Conservation (phyloP, 2,888 invertebrate species). For the Cheilosia soror region DNA sequence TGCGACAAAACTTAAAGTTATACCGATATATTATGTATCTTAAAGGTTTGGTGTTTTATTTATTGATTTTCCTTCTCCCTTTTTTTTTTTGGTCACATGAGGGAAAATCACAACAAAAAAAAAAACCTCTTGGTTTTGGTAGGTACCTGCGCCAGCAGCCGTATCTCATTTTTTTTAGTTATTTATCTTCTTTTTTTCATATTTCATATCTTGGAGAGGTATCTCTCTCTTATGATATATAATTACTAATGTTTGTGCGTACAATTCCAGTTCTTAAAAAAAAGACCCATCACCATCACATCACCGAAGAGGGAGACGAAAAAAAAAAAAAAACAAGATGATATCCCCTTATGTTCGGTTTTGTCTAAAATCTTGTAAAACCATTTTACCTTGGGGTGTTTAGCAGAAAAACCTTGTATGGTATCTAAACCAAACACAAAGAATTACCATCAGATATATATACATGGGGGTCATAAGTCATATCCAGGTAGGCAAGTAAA, state of each 20-base stretch:
- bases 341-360: conserved; percentile 68
- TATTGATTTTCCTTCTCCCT: conserved; percentile 57
- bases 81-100: conserved; percentile 34
- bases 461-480: conserved; percentile 72
- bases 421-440: conserved; percentile 58
- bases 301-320: neutral
- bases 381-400: conserved; percentile 72
- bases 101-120: conserved; percentile 43
- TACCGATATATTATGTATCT: neutral
- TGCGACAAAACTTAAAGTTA: conserved; percentile 49
- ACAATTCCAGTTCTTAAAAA: conserved; percentile 65
- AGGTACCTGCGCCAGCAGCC: conserved; percentile 56
- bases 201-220: conserved; percentile 66
- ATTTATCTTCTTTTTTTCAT: conserved; percentile 69
- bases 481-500: conserved; percentile 74
- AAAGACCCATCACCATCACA: conserved; percentile 27
- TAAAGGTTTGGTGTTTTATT: conserved; percentile 45
- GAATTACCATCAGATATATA: conserved; percentile 59
- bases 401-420: conserved; percentile 49
- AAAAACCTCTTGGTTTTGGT: neutral
- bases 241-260: conserved; percentile 73
- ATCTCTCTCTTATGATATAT: conserved; percentile 69
- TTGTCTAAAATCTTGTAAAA: conserved; percentile 73
- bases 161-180: conserved; percentile 49
- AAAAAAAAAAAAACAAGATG: conserved; percentile 55